Base-by-base conservation (phyloP, 1,140 invertebrate species). In the Archivesica marissinica region DNA sequence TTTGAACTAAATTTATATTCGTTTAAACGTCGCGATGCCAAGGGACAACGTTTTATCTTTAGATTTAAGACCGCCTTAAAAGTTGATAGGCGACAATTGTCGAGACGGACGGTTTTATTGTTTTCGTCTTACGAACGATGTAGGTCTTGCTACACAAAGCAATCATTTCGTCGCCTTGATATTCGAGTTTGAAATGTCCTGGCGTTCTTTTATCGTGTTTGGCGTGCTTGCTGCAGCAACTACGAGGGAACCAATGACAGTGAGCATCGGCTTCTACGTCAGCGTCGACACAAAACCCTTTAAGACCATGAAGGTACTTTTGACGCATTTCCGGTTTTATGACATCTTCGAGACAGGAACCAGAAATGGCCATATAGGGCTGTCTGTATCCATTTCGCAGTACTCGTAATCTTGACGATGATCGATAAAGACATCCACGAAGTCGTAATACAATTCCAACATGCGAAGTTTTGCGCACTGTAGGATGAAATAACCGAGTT, bases 391-490 rank as follows among this genome's bases (percentile, higher is more conserved):
- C 82, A 87, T 88, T 61, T 64, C 59, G 7, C n/a, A n/a, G 11
- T 33, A 7, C n/a, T 64, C 59, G 30, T 33, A 33, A 28, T 64
- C 28, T 33, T 86, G 41, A 3, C 11, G 28, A 78, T 39, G n/a
- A n/a, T 66, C 70, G 0, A 89, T 44, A 66, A 35, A 88, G 28
- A 82, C 85, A 50, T 86, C 78, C 15, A 90, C 15, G 54, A 86
- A 89, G 72, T 90, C 89, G 38, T 85, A 89, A 72, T 88, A 86
- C 78, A 90, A 90, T 35, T 77, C 13, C 11, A 88, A 47, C 84
- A 90, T 89, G 1, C 54, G 33, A 20, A 89, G 76, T 68, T 89
- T 88, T 9, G 89, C 88, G n/a, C 81, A 82, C 41, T 89, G 84
- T 30, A 89, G 82, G 23, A 90, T 84, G 15, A 85, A 83, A 75